Base-by-base conservation (phyloP, 2,888 invertebrate genomes). In the Eupithecia centaureata region DNA sequence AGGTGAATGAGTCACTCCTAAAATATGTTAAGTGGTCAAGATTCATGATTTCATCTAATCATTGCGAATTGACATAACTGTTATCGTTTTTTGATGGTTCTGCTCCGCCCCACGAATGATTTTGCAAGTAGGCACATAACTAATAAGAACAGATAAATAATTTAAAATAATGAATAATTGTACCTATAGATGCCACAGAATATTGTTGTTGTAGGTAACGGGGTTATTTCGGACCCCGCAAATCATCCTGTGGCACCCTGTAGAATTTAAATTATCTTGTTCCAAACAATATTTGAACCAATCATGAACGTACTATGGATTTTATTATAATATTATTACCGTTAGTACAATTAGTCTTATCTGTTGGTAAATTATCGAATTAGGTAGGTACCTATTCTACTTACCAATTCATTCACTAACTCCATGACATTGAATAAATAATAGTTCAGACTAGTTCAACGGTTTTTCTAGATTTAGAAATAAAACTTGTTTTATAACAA, bases 41-140 rank as follows among this genome's bases (percentile, higher is more conserved):
- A 15, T 10, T 61, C 13, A 51, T 32, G 18, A 61, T 52, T 61
- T 62, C 15, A 35, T 54, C 62, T 35, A 38, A 54, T 62, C 27
- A 63, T 63, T 63, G 28, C 18, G 54, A 62, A 62, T 62, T 54
- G 62, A 61, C 33, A n/a, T 33, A 61, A 61, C 32, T 33, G 52
- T 61, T 52, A 35, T 52, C n/a, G 33, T 15, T 61, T 52, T n/a
- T 52, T 52, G 33, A 51, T 32, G 13, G 10, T 8, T 7, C 18
- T 18, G 18, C 22, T 22, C 47, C 47, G 47, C 22, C 18, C 22
- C 18, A 47, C 10, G 47, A 47, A 38, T 7, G 38, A 8, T 47
- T 18, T 47, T 42, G 5, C n/a, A 13, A 33, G 35, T 35, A n/a
- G n/a, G n/a, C n/a, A n/a, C n/a, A n/a, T n/a, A n/a, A n/a, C n/a